Base-by-base conservation (phyloP, 2,797 vertebrate genomes). In the Gobionotothen gibberifrons region DNA sequence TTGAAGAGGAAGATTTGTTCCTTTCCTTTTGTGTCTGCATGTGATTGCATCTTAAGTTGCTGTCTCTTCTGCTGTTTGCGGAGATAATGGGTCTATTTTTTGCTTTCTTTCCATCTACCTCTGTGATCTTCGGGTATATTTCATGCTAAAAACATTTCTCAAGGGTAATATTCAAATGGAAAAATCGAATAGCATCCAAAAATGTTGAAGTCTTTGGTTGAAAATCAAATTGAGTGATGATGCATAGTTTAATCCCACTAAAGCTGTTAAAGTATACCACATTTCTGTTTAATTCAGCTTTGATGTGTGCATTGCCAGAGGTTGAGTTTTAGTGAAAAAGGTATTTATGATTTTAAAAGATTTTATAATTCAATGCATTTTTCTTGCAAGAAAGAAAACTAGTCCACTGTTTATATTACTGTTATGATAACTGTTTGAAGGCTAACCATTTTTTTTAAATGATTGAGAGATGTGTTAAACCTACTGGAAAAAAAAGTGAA, bases 391-490 rank as follows among this genome's bases (percentile, higher is more conserved):
- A 56, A 48, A 46, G 17, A 63, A 39, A 49, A 55, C n/a, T 43
- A 26, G 26, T n/a, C 39, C 4, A n/a, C 9, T 9, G 9, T 44
- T 69, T 12, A 59, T 26, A 72, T 17, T 10, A 19, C 5, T 55
- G 40, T 13, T 69, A 19, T 69, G 15, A 55, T 36, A 47, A 47
- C 14, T 44, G 9, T 32, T 13, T 29, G 39, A 56, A 17, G 36
- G 44, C 26, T 26, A 26, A 26, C 26, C 26, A 5, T 26, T 26
- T 26, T 26, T 26, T 26, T 26, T 26, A 26, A 26, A 26, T 26
- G 26, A 26, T 54, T 47, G 26, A 51, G 12, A 66, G 47, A 60
- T 40, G 42, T 48, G 46, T 66, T 36, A 67, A 56, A 74, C 39
- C n/a, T 59, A 36, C 15, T 36, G n/a, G 8, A n/a, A 63, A 54